These are phyloP conservation scores for Notodonta dromedarius DNA, from an alignment of 2,888 invertebrate species.

Conservation along the genomic window DNA sequence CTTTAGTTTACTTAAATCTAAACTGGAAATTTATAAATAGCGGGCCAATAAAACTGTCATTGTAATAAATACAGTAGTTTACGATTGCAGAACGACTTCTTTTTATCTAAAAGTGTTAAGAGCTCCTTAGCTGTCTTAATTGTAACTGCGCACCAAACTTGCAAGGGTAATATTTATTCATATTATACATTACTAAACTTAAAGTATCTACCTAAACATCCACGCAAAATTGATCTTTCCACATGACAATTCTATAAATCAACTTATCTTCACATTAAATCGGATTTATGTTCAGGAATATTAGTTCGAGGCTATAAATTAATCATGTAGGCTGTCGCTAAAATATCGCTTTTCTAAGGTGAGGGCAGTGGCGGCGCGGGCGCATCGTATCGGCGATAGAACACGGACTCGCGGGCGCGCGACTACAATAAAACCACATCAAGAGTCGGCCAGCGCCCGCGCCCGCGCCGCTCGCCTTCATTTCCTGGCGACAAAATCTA, in stretches of 20 bases:
- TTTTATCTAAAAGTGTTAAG: conserved; percentile 32
- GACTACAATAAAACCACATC: conserved; percentile 67
- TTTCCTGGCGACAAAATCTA: conserved; percentile 81
- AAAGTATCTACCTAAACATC: conserved; percentile 31
- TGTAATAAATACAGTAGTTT: conserved; percentile 43
- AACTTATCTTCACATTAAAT: conserved; percentile 77
- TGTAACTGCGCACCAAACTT: neutral
- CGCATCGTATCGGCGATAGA: conserved; percentile 68
- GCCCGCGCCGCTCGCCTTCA: conserved; percentile 59
- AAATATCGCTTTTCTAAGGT: conserved; percentile 76
- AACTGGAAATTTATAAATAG: conserved; percentile 53
- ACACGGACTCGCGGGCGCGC: conserved; percentile 61
- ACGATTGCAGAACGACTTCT: conserved; percentile 29
- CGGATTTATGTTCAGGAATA: conserved; percentile 72
- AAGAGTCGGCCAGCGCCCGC: conserved; percentile 33
- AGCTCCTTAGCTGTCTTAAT: conserved; percentile 1
- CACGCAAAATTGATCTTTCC: conserved; percentile 46
- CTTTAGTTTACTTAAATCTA: conserved; percentile 47
- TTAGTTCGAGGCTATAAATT: conserved; percentile 78
- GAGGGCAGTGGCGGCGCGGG: conserved; percentile 60
- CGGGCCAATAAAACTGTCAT: conserved; percentile 48
- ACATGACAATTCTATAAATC: conserved; percentile 69
- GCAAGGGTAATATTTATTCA: neutral
- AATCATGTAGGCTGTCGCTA: conserved; percentile 83
- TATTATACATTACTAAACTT: conserved; percentile 16